A percentile compares a stretch with the other conserved stretches of the same genome.
phyloP scores from a whole-genome alignment of 2,113 vertebrate species.

The Sula dactylatra region DNA sequence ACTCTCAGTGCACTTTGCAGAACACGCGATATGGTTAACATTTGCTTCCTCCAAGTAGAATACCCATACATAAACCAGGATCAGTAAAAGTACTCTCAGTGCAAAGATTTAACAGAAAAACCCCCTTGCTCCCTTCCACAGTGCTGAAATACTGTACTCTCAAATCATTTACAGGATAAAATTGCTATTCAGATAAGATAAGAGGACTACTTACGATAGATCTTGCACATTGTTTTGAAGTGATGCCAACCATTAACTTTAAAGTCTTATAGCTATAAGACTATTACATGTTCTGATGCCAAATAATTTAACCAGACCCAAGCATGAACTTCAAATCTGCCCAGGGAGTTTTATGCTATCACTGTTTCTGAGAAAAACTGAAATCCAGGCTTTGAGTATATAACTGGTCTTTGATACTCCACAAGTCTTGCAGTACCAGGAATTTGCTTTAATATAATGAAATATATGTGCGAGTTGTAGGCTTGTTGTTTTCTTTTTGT shows the following conservation, averaged over 20 bases:
- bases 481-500: not conserved
- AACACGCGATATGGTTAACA: accelerated
- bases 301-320: slow-evolving; percentile 62
- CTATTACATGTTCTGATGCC: slow-evolving; percentile 49
- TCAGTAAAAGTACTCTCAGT: not conserved
- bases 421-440: not conserved
- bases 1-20: not conserved
- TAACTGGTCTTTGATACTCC: not conserved
- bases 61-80: not conserved
- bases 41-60: not conserved
- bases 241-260: slow-evolving; percentile 61
- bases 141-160: slow-evolving; percentile 8
- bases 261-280: slow-evolving; percentile 41
- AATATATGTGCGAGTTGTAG: not conserved
- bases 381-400: slow-evolving; percentile 31
- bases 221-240: slow-evolving; percentile 63
- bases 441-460: slow-evolving; percentile 30
- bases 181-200: slow-evolving; percentile 71
- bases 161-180: slow-evolving; percentile 54
- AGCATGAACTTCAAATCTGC: slow-evolving; percentile 54
- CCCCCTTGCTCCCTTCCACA: slow-evolving; percentile 8
- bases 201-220: slow-evolving; percentile 64
- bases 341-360: slow-evolving; percentile 15
- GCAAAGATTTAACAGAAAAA: not conserved
- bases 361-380: slow-evolving; percentile 6